These are phyloP conservation scores for Heterochromis multidens DNA, from an alignment of 2,113 vertebrate species.

Conservation along the genomic window DNA sequence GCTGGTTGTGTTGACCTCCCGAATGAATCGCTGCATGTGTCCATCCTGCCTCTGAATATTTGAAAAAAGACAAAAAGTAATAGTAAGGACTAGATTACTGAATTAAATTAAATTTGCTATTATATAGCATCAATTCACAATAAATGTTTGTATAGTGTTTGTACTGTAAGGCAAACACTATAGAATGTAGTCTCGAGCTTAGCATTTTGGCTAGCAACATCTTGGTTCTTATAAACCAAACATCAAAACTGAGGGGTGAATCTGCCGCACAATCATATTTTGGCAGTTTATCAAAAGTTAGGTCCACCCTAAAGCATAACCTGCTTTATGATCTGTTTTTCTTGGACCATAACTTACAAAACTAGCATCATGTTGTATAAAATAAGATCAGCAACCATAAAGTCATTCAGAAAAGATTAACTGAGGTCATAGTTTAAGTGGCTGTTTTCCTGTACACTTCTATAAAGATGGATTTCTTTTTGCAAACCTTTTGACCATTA, in stretches of 20 bases:
- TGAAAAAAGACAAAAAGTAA: not conserved
- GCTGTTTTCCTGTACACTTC: no score
- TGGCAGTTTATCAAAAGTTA: not conserved
- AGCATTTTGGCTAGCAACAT: not conserved
- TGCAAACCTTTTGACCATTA: not conserved
- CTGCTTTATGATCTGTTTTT: not conserved
- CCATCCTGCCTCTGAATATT: slow-evolving; percentile 87
- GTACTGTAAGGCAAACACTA: fast-evolving
- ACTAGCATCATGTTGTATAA: not conserved
- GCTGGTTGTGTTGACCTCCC: slow-evolving; percentile 97
- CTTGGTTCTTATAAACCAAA: not conserved
- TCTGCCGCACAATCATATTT: not conserved
- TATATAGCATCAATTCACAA: not conserved
- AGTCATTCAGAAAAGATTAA: no score
- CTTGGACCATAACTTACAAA: not conserved
- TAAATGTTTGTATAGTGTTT: not conserved
- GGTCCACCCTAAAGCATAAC: not conserved
- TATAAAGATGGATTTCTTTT: no score
- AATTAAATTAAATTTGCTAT: not conserved
- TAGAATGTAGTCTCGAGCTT: not conserved
- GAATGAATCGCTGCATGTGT: slow-evolving; percentile 92
- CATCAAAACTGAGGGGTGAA: not conserved
- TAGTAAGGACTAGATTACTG: no score
- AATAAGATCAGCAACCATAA: not conserved
- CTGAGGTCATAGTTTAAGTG: no score